Conservation (phyloP, 1,140 invertebrate genomes). For the Thalassaphorura encarpata region DNA sequence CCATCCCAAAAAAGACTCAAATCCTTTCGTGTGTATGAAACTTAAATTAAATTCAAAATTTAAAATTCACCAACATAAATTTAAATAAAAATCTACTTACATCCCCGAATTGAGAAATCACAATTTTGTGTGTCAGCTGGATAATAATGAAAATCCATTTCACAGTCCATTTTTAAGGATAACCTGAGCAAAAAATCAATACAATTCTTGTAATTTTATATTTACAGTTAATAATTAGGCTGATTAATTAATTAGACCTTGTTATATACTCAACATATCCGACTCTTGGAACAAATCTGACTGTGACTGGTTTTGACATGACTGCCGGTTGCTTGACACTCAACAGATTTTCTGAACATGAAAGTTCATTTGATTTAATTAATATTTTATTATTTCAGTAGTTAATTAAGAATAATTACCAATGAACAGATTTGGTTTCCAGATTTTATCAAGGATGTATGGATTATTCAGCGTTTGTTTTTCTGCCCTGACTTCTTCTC, state of each 20-base stretch:
- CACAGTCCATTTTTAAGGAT: neutral
- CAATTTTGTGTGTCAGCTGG: slow-evolving; percentile 6
- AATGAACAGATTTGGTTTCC: slow-evolving; percentile 10
- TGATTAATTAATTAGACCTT: neutral
- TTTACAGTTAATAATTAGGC: neutral
- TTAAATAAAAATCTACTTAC: neutral
- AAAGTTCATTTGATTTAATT: too few relatives aligned
- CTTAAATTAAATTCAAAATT: slow-evolving; percentile 9
- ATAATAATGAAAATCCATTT: slow-evolving; percentile 5
- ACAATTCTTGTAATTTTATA: neutral
- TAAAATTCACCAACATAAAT: neutral
- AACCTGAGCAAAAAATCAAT: too few relatives aligned
- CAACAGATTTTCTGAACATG: slow-evolving; percentile 1
- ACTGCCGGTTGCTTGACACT: slow-evolving; percentile 4
- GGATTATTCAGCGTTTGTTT: slow-evolving; percentile 6
- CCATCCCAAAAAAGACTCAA: neutral
- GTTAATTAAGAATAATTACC: neutral
- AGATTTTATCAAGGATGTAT: slow-evolving; percentile 1
- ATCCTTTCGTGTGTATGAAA: slow-evolving; percentile 1
- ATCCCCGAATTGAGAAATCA: neutral
- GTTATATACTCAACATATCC: slow-evolving; percentile 11
- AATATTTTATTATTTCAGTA: too few relatives aligned
- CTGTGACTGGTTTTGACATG: slow-evolving; percentile 13
- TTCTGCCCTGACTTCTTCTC: neutral
- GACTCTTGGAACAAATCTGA: slow-evolving; percentile 10